These are phyloP conservation scores for Lucilia cuprina DNA, from an alignment of 1,140 invertebrate species.

Conservation along the genomic window DNA sequence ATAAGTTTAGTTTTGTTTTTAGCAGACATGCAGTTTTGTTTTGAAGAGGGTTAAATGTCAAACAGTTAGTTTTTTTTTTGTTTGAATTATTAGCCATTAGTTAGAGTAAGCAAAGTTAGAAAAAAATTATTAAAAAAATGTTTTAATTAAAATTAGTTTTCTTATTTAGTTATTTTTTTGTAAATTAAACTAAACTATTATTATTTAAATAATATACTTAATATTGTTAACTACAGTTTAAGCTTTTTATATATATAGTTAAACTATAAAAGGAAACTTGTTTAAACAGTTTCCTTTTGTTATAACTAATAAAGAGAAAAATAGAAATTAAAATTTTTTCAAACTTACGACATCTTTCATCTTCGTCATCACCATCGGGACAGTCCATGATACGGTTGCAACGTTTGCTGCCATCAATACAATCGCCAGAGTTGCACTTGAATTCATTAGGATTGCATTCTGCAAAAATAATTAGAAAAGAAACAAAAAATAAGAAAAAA, in stretches of 20 bases:
- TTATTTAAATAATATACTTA: background rate
- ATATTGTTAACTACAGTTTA: background rate
- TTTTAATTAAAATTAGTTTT: no score
- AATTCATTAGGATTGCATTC: conserved; percentile 71
- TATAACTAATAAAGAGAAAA: background rate
- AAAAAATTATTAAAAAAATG: no score
- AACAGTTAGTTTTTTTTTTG: no score
- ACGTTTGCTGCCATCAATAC: conserved; percentile 68
- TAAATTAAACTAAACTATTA: background rate
- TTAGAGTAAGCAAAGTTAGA: no score
- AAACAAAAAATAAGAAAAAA: background rate
- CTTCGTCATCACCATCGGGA: conserved; percentile 70
- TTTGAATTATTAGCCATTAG: no score
- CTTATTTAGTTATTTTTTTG: background rate
- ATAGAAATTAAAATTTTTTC: background rate
- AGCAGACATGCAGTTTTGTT: no score
- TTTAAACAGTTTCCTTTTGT: background rate
- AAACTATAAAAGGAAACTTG: background rate
- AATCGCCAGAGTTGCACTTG: conserved; percentile 71
- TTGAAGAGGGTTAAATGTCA: no score
- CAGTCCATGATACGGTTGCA: conserved; percentile 73
- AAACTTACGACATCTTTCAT: conserved; percentile 67
- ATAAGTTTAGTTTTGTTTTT: no score
- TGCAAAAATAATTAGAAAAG: no score
- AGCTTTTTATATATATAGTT: background rate